These are phyloP conservation scores for Apoda limacodes DNA, from an alignment of 2,888 invertebrate genomes.

Conservation along the genomic window DNA sequence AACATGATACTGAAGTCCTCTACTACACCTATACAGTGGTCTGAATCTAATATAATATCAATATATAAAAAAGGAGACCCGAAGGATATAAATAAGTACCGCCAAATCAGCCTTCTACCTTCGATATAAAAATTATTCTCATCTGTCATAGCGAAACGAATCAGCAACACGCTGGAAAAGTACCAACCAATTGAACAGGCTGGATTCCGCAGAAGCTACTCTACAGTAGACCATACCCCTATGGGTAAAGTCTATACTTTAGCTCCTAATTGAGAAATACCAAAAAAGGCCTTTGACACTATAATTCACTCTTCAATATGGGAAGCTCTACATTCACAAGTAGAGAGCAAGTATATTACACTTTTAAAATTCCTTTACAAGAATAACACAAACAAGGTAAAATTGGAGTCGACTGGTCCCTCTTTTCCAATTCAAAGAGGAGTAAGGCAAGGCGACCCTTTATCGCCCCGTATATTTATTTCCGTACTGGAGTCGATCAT, in stretches of 20 bases:
- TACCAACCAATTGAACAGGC: conserved; percentile 9
- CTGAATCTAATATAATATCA: too few species aligned
- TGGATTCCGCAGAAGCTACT: conserved; percentile 8
- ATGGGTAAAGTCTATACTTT: too few species aligned
- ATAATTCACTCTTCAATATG: too few species aligned
- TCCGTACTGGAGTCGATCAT: too few species aligned
- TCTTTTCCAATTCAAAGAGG: too few species aligned
- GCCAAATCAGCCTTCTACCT: conserved; percentile 8
- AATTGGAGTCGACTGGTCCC: conserved; percentile 7
- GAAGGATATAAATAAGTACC: conserved; percentile 7
- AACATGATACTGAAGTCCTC: conserved; percentile 1
- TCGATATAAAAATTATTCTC: conserved; percentile 7
- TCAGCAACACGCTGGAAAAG: not conserved
- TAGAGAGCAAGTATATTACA: conserved; percentile 1
- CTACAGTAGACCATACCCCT: conserved; percentile 12
- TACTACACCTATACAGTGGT: conserved; percentile 7
- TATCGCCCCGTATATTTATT: too few species aligned
- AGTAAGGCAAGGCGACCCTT: too few species aligned
- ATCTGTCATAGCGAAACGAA: conserved; percentile 1
- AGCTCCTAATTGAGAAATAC: conserved; percentile 10
- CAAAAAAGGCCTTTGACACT: conserved; percentile 8
- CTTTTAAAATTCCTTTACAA: conserved; percentile 7
- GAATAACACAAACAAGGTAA: conserved; percentile 8
- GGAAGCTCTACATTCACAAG: too few species aligned
- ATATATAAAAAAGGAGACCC: too few species aligned